Base-by-base conservation (phyloP, 2,797 vertebrate genomes). In the Myripristis murdjan region DNA sequence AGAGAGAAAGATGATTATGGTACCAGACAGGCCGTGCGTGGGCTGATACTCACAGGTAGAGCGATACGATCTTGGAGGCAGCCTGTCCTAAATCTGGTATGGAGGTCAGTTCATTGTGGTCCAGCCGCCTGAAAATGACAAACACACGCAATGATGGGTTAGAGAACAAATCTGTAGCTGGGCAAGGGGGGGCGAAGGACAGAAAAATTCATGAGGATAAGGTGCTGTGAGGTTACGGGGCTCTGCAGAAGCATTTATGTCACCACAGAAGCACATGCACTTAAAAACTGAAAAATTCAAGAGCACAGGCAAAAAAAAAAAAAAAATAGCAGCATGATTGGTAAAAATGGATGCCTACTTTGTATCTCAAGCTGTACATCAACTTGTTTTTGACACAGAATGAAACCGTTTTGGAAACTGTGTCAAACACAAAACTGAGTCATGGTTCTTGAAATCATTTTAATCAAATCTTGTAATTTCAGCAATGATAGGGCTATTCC, bases 31-130 rank as follows among this genome's bases (percentile, higher is more conserved):
- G 66, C 18, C 58, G 64, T 44, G 70, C 73, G 75, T 16, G 41
- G 44, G 48, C 71, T 2, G 15, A 64, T 90, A 97, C 98, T 99
- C 93, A 99, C 98, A 99, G 92, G 83, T 95, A 93, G 49, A 99
- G 95, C 18, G 94, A 93, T 46, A 91, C 79, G 56, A 99, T n/a
- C 0, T 74, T 87, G 35, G 94, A 67, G 22, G 97, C 91, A 33
- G 94, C 93, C 0, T 83, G 67, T 67, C 97, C 97, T 72, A 99
- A 93, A 54, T 93, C 94, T 0, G 98, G 98, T 73, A 99, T 92
- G 57, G 94, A 79, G 16, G 93, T 96, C 93, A 99, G 90, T 78
- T 96, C 95, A 5, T 99, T 99, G 94, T 97, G 95, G 91, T 94
- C 96, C 92, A 99, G 90, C 59, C 90, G 93, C 83, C 98, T 99